phyloP scores from a whole-genome alignment of 2,888 invertebrate genomes.

The Serrognathus titanus region DNA sequence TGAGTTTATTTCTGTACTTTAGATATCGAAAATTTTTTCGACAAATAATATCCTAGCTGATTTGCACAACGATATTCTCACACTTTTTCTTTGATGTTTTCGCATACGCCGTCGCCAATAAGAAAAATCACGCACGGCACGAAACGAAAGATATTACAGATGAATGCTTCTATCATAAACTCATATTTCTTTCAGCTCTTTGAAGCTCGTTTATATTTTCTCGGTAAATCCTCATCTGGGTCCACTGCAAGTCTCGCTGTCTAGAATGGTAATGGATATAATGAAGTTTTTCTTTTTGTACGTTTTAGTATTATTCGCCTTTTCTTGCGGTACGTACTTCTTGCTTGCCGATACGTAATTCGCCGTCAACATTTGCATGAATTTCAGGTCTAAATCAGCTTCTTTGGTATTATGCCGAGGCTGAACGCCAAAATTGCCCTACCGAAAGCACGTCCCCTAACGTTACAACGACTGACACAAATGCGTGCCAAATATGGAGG shows the following conservation, averaged over 20 bases:
- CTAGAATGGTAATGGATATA: constrained; percentile 92
- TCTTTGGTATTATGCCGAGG: constrained; percentile 87
- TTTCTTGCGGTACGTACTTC: constrained; percentile 80
- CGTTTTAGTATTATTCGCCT: constrained; percentile 88
- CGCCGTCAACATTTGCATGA: not conserved
- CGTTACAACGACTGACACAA: constrained; percentile 57
- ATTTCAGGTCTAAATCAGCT: constrained; percentile 74
- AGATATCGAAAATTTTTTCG: no score
- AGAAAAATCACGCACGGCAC: no score
- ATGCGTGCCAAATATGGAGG: constrained; percentile 83
- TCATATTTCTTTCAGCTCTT: constrained; percentile 63
- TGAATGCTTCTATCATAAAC: no score
- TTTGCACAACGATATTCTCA: no score
- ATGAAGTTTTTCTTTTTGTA: constrained; percentile 95
- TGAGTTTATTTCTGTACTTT: no score
- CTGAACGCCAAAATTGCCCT: constrained; percentile 79
- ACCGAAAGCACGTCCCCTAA: constrained; percentile 41
- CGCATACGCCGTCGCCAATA: no score
- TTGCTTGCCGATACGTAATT: not conserved
- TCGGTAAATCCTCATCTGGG: constrained; percentile 97
- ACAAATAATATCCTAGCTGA: no score
- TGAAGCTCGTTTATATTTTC: constrained; percentile 96
- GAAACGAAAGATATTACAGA: no score
- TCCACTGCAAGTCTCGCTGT: constrained; percentile 92
- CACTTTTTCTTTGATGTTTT: no score